phyloP scores from a whole-genome alignment of 2,797 vertebrate species.

The Gastrophryne carolinensis region DNA sequence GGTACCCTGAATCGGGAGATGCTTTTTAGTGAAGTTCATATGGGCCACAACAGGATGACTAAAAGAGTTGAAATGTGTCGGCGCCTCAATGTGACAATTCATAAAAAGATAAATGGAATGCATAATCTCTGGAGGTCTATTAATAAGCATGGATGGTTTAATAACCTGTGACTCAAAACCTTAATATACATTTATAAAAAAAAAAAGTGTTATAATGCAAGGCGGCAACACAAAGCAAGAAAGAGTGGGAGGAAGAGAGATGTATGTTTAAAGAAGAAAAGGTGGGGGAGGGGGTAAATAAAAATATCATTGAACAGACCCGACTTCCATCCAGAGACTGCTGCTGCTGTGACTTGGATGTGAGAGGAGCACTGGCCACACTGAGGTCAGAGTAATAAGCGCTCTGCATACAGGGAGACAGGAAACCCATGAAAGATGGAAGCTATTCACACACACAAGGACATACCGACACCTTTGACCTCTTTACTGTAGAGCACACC shows the following conservation, averaged over 20 bases:
- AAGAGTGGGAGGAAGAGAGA: not conserved
- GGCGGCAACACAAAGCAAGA: too few species aligned
- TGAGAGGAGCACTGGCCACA: constrained; percentile 65
- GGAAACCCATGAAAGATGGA: constrained; percentile 5
- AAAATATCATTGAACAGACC: constrained; percentile 69
- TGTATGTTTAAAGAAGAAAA: not conserved
- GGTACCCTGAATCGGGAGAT: too few species aligned
- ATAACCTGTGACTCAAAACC: too few species aligned
- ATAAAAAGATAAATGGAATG: too few species aligned
- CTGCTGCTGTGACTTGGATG: constrained; percentile 66
- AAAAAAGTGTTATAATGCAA: too few species aligned
- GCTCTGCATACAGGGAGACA: constrained; percentile 60
- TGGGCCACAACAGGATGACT: too few species aligned
- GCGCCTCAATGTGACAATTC: too few species aligned
- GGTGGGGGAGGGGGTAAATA: not conserved
- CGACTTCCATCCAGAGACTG: constrained; percentile 75
- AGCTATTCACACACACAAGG: not conserved
- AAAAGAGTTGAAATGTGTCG: too few species aligned
- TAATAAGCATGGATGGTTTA: too few species aligned
- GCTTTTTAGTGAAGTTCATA: too few species aligned
- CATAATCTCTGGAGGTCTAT: too few species aligned
- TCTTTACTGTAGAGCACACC: not conserved
- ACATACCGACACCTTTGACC: not conserved
- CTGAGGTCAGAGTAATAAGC: constrained; percentile 67
- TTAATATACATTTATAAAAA: too few species aligned